Base-by-base conservation (phyloP, 2,113 vertebrate species). In the Herpetotheres cachinnans region DNA sequence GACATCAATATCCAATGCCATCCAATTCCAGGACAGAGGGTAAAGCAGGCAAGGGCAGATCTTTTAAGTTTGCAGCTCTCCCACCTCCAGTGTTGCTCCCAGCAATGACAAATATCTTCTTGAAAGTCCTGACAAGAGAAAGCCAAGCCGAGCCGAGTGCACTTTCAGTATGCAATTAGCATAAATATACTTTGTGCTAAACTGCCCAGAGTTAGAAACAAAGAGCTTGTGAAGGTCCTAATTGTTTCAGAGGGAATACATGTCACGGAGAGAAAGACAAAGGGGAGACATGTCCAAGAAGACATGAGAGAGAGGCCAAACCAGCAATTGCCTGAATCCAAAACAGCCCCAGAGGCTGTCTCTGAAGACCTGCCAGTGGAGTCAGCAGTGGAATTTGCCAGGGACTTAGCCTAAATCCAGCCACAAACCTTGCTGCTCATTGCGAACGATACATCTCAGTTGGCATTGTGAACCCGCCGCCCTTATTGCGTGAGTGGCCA, bases 171-270 rank as follows among this genome's bases (percentile, higher is more conserved):
- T 92, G 93, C 71, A 97, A 96, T 97, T 95, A 97, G 16, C 83
- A 71, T 89, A 97, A 94, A 95, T 93, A 96, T 89, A 97, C 86
- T 96, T 90, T 83, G 77, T 89, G 83, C 89, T 97, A 94, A 95
- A 97, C 80, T 96, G 77, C 50, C 89, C 91, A 96, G 93, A 97
- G 89, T 93, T 95, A 97, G 96, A 96, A 97, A 95, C 97, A 97
- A 97, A 97, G 92, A 69, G 62, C 78, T 91, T 89, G 73, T 93
- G 77, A 95, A 93, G 91, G 89, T 94, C 90, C 67, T 97, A 96
- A 96, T 97, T 97, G 92, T 95, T 97, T 90, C 87, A 71, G 77
- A 94, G 90, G 93, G 72, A 95, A 69, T 96, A 79, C 78, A 81
- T 95, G 95, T 94, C 91, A 87, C 3, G 3, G 86, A 91, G 90